A percentile compares a stretch with the other conserved stretches of the same genome.
Evolutionary conservation across 2,797 vertebrate genomes (phyloP).

Genomic region (Odontamblyopus lacepedii): DNA sequence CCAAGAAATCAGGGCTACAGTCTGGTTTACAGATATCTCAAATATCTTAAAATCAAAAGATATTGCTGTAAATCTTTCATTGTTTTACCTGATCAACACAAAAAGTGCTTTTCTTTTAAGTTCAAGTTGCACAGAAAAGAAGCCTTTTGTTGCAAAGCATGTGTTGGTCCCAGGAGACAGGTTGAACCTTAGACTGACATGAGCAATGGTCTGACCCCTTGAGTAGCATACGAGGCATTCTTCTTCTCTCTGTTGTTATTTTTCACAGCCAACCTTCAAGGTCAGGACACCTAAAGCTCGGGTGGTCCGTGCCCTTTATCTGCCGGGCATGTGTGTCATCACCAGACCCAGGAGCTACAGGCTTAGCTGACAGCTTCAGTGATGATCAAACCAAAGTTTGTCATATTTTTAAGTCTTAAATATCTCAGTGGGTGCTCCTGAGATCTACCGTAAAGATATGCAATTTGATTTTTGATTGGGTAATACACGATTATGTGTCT

Average conservation of each 20-base stretch:
- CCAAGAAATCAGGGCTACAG: constrained; percentile 82
- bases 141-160: constrained; percentile 40
- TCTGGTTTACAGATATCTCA: constrained; percentile 84
- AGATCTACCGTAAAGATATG: constrained; percentile 24
- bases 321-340: constrained; percentile 77
- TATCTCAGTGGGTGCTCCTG: constrained; percentile 26
- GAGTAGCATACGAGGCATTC: constrained; percentile 60
- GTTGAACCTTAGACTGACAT: constrained; percentile 55
- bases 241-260: constrained; percentile 68
- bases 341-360: constrained; percentile 52
- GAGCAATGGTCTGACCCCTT: constrained; percentile 57
- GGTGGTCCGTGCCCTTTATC: constrained; percentile 74
- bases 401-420: constrained; percentile 63
- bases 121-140: constrained; percentile 50
- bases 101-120: constrained; percentile 79
- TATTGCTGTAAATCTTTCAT: constrained; percentile 81
- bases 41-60: constrained; percentile 78
- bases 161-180: constrained; percentile 35
- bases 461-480: not conserved
- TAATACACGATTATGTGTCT: not conserved
- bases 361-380: constrained; percentile 72
- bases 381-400: constrained; percentile 63
- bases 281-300: constrained; percentile 74
- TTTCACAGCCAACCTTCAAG: constrained; percentile 72
- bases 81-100: constrained; percentile 75